A percentile compares a stretch with the other conserved stretches of the same genome.
Evolutionary conservation across 1,140 invertebrate species (phyloP).

Genomic region (Oreohelix idahoensis): DNA sequence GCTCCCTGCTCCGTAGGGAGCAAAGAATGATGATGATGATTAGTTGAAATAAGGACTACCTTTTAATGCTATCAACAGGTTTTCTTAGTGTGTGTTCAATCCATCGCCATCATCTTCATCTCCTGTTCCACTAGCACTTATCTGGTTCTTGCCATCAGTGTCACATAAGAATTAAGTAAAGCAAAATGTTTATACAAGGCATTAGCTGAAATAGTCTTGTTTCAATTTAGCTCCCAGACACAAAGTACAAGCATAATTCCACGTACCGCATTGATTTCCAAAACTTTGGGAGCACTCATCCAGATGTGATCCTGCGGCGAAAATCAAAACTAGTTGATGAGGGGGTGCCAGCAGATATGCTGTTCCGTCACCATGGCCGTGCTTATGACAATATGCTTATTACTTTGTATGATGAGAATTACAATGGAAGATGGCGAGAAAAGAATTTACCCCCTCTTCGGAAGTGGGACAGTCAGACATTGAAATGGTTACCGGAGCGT

Average conservation of each 20-base stretch:
- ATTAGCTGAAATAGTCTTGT: not conserved
- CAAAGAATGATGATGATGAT: too few species aligned
- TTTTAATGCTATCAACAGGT: too few species aligned
- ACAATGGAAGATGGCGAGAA: conserved; percentile 65
- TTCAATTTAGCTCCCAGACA: conserved; percentile 21
- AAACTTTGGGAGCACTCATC: conserved; percentile 3
- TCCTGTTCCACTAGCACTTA: too few species aligned
- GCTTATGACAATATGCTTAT: conserved; percentile 66
- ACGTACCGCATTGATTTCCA: conserved; percentile 31
- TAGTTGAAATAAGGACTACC: too few species aligned
- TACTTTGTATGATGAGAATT: conserved; percentile 70
- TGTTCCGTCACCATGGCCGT: conserved; percentile 60
- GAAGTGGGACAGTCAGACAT: conserved; percentile 55
- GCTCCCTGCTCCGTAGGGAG: too few species aligned
- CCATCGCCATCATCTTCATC: too few species aligned
- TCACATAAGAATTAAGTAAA: too few species aligned
- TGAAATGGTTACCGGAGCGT: conserved; percentile 34
- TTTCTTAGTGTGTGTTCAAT: too few species aligned
- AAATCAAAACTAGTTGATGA: conserved; percentile 25
- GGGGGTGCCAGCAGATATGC: conserved; percentile 32
- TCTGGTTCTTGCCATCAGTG: too few species aligned
- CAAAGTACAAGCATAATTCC: conserved; percentile 33
- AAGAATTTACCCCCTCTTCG: conserved; percentile 58
- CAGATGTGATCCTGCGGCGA: conserved; percentile 10
- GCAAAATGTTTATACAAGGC: too few species aligned